Evolutionary conservation across 2,113 vertebrate species (phyloP), one percentile per base, ranked within the genome.

Genomic region (Albula glossodonta): DNA sequence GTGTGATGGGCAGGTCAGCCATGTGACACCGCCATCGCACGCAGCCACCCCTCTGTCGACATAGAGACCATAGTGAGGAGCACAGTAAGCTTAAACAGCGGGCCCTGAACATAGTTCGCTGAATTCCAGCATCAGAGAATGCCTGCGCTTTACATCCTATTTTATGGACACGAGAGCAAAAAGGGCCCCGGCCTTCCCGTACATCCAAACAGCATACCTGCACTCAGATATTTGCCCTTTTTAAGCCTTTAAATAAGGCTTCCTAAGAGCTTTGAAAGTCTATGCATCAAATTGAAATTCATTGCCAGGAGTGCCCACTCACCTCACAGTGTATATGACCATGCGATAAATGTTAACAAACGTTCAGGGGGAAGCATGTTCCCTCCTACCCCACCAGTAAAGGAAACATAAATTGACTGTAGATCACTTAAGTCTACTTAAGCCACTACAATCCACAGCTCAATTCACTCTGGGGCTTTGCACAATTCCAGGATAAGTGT

Each of bases 381-480:
- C 22, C 6, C 70, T 9, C 17, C 70, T 9, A n/a, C 70, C 70
- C 70, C 70, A 74, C 70, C 6, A 74, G 70, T 31, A 74, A 74
- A 74, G 6, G n/a, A 74, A 74, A 31, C 25, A 74, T 74, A 74
- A 74, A 74, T 74, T 74, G 70, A 74, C 70, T 74, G 70, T 11
- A 25, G n/a, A 74, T 31, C 70, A 31, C 70, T 74, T 31, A 74
- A 74, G 70, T 74, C 70, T 74, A 74, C 70, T 74, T 74, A 74
- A 74, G n/a, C 70, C 70, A 74, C 70, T 74, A 74, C 70, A 74
- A 74, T 74, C 70, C 70, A 74, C 70, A 74, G 70, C 70, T 74
- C 70, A 74, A 74, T 74, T 74, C 70, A 74, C 70, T 31, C 31
- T 10, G 8, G 70, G 70, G 70, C 70, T 74, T 74, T 74, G 70